phyloP scores from a whole-genome alignment of 2,888 invertebrate species.

The Pseudeuparius sepicola region DNA sequence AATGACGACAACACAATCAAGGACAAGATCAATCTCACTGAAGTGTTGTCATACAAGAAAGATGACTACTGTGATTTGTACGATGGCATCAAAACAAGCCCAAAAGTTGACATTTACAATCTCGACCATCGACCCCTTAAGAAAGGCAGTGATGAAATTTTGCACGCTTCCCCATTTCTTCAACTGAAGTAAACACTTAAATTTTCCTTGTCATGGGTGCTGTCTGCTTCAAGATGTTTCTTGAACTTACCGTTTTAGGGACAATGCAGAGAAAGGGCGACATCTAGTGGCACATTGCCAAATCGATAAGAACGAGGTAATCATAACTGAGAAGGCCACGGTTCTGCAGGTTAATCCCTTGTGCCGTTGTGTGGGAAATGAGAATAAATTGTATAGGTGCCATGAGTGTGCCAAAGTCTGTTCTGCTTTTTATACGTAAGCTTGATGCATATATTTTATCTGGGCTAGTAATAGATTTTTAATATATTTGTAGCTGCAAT shows the following conservation, averaged over 20 bases:
- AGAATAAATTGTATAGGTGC: constrained; percentile 22
- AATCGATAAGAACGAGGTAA: constrained; percentile 17
- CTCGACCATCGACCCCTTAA: constrained; percentile 12
- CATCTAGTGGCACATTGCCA: constrained; percentile 18
- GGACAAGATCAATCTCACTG: constrained; percentile 1
- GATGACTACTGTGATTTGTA: constrained; percentile 20
- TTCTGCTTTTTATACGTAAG: constrained; percentile 23
- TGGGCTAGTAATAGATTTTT: not conserved
- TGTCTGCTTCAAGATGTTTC: too few species aligned
- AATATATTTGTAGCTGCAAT: constrained; percentile 22
- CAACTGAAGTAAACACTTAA: constrained; percentile 19
- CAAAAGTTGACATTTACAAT: constrained; percentile 17
- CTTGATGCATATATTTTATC: too few species aligned
- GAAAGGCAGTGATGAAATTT: constrained; percentile 15
- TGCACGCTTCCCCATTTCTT: constrained; percentile 16
- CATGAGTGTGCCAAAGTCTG: constrained; percentile 25
- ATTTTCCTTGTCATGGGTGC: too few species aligned
- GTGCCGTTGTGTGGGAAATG: constrained; percentile 20
- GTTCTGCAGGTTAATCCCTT: constrained; percentile 25
- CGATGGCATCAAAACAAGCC: constrained; percentile 11
- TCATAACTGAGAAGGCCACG: constrained; percentile 25
- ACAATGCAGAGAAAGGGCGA: constrained; percentile 21
- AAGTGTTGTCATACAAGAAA: constrained; percentile 7
- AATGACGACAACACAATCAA: constrained; percentile 1
- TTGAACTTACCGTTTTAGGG: too few species aligned